These are phyloP conservation scores for Colius striatus DNA, from an alignment of 2,113 vertebrate species.

Conservation along the genomic window DNA sequence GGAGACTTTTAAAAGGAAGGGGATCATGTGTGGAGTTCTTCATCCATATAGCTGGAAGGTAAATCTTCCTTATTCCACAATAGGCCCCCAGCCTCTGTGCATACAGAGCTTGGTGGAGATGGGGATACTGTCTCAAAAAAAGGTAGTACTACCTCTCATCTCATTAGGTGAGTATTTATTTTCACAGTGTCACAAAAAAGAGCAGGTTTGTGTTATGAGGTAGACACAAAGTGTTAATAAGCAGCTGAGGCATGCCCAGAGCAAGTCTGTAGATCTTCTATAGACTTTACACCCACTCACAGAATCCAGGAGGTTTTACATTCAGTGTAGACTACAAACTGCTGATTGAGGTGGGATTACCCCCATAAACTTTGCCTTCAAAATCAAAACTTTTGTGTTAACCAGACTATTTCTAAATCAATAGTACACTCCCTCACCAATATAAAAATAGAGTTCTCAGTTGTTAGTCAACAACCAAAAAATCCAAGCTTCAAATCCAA, in stretches of 20 bases:
- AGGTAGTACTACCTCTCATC: not conserved
- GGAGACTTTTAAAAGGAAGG: not conserved
- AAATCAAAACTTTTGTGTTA: not conserved
- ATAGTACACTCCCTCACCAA: not conserved
- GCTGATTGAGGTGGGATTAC: not conserved
- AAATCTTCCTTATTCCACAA: not conserved
- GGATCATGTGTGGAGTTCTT: fast-evolving
- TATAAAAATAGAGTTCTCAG: not conserved
- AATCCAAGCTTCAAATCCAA: not conserved
- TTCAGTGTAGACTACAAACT: not conserved
- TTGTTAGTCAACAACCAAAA: not conserved
- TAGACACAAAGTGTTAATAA: not conserved
- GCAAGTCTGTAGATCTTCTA: not conserved
- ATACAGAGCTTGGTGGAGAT: no score
- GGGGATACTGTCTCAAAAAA: fast-evolving
- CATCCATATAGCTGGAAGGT: no score
- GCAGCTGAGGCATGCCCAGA: not conserved
- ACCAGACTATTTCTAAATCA: not conserved
- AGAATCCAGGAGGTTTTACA: not conserved
- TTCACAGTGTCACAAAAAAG: not conserved
- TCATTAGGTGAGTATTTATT: not conserved
- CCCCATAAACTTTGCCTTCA: not conserved
- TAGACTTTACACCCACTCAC: not conserved
- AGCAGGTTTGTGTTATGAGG: not conserved
- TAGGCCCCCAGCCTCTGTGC: not conserved